Conservation (phyloP, 2,113 vertebrate species). For the Lamprologus callipterus region DNA sequence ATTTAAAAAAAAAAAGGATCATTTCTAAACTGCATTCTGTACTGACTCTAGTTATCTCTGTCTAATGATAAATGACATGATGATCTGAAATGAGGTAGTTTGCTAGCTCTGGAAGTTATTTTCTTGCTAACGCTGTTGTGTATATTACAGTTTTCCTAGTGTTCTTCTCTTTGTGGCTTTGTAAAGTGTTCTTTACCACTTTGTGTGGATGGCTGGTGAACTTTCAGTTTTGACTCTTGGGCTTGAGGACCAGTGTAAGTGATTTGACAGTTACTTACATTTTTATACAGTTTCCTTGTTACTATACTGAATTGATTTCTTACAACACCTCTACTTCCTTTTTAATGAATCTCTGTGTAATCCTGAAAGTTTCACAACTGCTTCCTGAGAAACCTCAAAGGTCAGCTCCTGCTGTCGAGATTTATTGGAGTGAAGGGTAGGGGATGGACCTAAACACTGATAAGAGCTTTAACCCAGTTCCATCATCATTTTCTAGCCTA, state of each 20-base stretch:
- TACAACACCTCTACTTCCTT: not conserved
- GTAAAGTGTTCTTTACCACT: not conserved
- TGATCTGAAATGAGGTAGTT: not conserved
- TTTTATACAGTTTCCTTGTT: not conserved
- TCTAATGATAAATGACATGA: not conserved
- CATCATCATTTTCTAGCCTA: not conserved
- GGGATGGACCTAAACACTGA: not conserved
- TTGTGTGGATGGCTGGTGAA: not conserved
- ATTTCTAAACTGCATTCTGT: not conserved
- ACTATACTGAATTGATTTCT: not conserved
- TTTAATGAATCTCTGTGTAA: not conserved
- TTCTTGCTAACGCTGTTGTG: not conserved
- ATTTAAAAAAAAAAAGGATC: not conserved
- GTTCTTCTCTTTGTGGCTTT: not conserved
- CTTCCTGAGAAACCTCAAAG: not conserved
- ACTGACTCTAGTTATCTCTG: not conserved
- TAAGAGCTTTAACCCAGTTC: not conserved
- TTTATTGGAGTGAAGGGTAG: not conserved
- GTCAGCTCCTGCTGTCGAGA: not conserved
- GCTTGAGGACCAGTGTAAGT: not conserved
- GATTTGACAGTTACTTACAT: not conserved
- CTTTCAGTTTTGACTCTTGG: not conserved
- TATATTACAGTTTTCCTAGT: not conserved
- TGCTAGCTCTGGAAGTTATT: not conserved
- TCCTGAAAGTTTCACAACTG: not conserved